Percentiles rank a stretch among this genome's conserved stretches.
Evolutionary conservation across 2,797 vertebrate genomes (phyloP).

Genomic region (Halcyon badia): DNA sequence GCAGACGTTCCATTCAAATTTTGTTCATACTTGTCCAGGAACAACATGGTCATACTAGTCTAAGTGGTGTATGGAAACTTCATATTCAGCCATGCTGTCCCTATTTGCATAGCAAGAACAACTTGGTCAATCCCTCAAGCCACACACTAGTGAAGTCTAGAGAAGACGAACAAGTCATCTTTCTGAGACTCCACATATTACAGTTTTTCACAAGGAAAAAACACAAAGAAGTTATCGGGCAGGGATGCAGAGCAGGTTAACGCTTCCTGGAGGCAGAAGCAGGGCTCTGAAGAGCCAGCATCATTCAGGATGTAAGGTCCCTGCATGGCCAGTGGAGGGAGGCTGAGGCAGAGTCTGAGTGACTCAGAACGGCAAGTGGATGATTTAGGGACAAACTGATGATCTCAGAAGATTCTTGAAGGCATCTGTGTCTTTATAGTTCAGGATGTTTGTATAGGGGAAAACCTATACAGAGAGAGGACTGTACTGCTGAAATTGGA

Average conservation of each 20-base stretch:
- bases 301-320: background rate
- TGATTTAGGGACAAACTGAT: background rate
- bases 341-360: background rate
- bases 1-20: background rate
- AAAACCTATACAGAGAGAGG: background rate
- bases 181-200: background rate
- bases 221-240: fast-evolving
- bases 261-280: background rate
- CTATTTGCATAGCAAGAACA: background rate
- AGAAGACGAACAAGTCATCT: background rate
- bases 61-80: background rate
- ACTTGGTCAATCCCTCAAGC: background rate
- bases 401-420: background rate
- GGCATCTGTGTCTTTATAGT: background rate
- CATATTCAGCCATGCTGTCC: background rate
- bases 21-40: background rate
- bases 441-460: background rate
- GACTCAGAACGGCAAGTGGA: background rate
- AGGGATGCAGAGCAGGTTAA: background rate
- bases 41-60: background rate
- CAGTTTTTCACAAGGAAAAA: background rate
- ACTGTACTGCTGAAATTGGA: background rate
- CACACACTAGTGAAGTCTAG: background rate
- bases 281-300: background rate
- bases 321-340: background rate